Percentiles rank a stretch among this genome's conserved stretches.
Conservation (phyloP, 2,888 invertebrate genomes). For the Heteromyza rotundicornis region DNA sequence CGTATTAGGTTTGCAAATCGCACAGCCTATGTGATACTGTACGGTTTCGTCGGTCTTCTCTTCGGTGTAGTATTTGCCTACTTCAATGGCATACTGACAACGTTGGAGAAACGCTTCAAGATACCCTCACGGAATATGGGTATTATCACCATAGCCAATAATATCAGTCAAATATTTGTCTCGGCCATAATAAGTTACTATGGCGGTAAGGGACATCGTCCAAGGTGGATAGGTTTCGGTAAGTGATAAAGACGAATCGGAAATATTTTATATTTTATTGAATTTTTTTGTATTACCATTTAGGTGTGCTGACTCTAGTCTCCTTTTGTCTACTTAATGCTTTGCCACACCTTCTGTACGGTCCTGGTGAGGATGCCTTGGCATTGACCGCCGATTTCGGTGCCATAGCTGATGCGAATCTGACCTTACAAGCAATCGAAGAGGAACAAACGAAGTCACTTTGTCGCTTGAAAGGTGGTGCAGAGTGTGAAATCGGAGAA, state of each 20-base stretch:
- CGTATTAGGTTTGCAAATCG: slow-evolving; percentile 63
- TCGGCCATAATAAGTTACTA: slow-evolving; percentile 74
- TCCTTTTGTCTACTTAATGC: slow-evolving; percentile 72
- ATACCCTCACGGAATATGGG: slow-evolving; percentile 76
- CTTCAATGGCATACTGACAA: slow-evolving; percentile 77
- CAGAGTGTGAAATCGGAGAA: slow-evolving; percentile 64
- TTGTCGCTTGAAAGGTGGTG: slow-evolving; percentile 62
- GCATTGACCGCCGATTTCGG: slow-evolving; percentile 69
- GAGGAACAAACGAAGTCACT: slow-evolving; percentile 66
- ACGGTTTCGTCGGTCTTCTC: slow-evolving; percentile 72
- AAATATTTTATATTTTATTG: background rate
- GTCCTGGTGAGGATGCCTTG: slow-evolving; percentile 72
- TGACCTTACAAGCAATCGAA: slow-evolving; percentile 62
- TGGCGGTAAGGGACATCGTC: slow-evolving; percentile 74
- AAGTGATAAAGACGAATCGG: slow-evolving; percentile 16
- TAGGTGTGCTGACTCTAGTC: slow-evolving; percentile 67
- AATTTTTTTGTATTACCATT: background rate
- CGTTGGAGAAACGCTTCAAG: slow-evolving; percentile 75
- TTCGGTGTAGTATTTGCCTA: slow-evolving; percentile 75
- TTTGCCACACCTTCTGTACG: slow-evolving; percentile 73
- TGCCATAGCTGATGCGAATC: slow-evolving; percentile 61
- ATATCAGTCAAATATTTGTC: slow-evolving; percentile 73
- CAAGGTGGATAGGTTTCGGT: slow-evolving; percentile 74
- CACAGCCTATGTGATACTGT: slow-evolving; percentile 66
- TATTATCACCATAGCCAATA: slow-evolving; percentile 75